Evolutionary conservation across 2,797 vertebrate genomes (phyloP), one percentile per base, ranked within the genome.

Genomic region (Antrozous pallidus): DNA sequence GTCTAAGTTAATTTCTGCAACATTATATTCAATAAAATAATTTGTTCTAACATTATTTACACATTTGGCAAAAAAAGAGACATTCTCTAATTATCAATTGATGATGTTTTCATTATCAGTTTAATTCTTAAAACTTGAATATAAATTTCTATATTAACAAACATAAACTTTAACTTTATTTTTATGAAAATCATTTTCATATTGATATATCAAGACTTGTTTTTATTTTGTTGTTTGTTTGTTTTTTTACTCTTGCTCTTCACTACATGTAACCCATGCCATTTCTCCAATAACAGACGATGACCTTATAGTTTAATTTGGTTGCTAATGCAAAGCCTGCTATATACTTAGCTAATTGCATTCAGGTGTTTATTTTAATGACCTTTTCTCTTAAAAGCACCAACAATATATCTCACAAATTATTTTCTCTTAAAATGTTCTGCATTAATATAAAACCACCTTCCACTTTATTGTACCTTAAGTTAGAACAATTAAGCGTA

Each of bases 351-450:
- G 95, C 95, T 95, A 97, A 97, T 95, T 97, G 84, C 95, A 98
- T 97, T 96, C 95, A 96, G 91, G 90, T 97, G 96, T 97, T 96
- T 78, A 82, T 91, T 97, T 97, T 97, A 98, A 98, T 97, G 91
- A 94, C 93, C 97, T 96, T 92, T 94, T 88, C 90, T 96, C 90
- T 96, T 91, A 96, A 96, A 98, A 98, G 97, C 97, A 97, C 94
- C 97, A 98, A 95, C 94, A 88, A 94, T 98, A 97, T 97, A 97
- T 97, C 96, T 98, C 89, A 97, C 97, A 97, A 98, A 97, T 97
- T 97, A 97, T 36, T 96, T 95, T 97, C 97, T 98, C 97, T 93
- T 97, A 91, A 96, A 96, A 94, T 97, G 96, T 90, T 56, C 67
- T 94, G 95, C 95, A 97, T 98, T 98, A 98, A 97, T 94, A 92